A percentile compares a stretch with the other conserved stretches of the same genome.
Evolutionary conservation across 2,113 vertebrate species (phyloP).

Genomic region (Gymnobelideus leadbeateri): DNA sequence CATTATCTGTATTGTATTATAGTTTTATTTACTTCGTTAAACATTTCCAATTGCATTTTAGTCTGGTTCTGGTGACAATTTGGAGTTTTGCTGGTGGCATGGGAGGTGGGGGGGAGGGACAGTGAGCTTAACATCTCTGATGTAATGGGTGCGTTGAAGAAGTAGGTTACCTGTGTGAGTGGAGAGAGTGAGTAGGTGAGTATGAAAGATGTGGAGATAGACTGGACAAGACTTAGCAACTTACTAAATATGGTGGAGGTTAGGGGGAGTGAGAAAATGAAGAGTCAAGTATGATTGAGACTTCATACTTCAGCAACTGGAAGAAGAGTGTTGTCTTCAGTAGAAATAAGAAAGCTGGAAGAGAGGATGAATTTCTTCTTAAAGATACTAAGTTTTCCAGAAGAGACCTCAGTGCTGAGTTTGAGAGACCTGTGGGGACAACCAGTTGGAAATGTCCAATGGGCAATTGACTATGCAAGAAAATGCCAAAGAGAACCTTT

Average conservation of each 20-base stretch:
- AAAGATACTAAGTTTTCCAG: background rate
- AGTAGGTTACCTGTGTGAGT: background rate
- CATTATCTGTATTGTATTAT: too few species aligned
- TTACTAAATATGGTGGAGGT: background rate
- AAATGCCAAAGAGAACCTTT: background rate
- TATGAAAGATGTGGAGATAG: background rate
- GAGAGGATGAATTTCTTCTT: background rate
- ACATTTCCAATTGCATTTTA: too few species aligned
- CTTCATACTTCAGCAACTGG: background rate
- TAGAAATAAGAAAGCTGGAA: background rate
- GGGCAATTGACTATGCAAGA: background rate
- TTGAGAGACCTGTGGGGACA: background rate
- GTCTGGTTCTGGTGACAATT: background rate
- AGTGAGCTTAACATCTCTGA: background rate
- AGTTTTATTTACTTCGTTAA: too few species aligned
- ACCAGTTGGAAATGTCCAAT: background rate
- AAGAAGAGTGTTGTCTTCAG: background rate
- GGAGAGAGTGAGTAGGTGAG: background rate
- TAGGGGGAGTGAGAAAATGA: background rate
- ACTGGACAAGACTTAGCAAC: background rate
- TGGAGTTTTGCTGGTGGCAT: background rate
- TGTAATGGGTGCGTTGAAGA: background rate
- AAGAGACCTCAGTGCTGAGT: background rate
- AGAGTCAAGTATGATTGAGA: background rate
- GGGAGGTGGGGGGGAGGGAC: background rate